Evolutionary conservation across 1,140 invertebrate genomes (phyloP).

Genomic region (Apocrypta bakeri): DNA sequence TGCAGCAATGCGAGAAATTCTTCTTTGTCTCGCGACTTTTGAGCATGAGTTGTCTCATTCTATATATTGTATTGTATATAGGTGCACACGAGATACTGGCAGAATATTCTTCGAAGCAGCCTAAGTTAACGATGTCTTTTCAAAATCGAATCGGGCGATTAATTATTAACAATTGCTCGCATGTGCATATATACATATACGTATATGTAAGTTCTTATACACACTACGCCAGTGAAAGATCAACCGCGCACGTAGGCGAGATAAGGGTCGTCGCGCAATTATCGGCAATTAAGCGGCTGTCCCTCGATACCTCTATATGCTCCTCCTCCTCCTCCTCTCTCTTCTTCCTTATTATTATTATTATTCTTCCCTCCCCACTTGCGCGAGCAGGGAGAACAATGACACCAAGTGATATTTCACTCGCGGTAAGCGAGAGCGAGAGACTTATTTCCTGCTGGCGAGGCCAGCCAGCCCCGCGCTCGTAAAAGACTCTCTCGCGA

Average conservation of each 20-base stretch:
- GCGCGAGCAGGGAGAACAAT: neutral
- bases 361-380: neutral
- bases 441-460: constrained; percentile 25
- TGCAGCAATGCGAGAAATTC: neutral
- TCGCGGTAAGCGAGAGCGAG: neutral
- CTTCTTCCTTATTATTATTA: too few relatives aligned
- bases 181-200: too few relatives aligned
- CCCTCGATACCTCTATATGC: neutral
- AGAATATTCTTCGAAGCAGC: too few relatives aligned
- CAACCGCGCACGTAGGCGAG: constrained; percentile 6
- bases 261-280: constrained; percentile 23
- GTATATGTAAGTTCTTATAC: too few relatives aligned
- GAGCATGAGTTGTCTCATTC: neutral
- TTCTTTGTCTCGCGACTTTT: neutral
- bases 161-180: too few relatives aligned
- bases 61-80: too few relatives aligned
- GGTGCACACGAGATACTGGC: too few relatives aligned
- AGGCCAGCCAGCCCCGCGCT: constrained; percentile 22
- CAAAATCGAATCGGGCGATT: too few relatives aligned
- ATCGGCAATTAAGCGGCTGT: constrained; percentile 28
- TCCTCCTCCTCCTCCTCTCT: too few relatives aligned
- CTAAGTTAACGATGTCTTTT: too few relatives aligned
- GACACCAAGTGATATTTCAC: constrained; percentile 10
- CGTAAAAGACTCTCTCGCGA: constrained; percentile 36
- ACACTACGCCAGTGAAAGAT: neutral